These are phyloP conservation scores for Melikaiella ostensackeni DNA, from an alignment of 2,888 invertebrate species.

Conservation along the genomic window DNA sequence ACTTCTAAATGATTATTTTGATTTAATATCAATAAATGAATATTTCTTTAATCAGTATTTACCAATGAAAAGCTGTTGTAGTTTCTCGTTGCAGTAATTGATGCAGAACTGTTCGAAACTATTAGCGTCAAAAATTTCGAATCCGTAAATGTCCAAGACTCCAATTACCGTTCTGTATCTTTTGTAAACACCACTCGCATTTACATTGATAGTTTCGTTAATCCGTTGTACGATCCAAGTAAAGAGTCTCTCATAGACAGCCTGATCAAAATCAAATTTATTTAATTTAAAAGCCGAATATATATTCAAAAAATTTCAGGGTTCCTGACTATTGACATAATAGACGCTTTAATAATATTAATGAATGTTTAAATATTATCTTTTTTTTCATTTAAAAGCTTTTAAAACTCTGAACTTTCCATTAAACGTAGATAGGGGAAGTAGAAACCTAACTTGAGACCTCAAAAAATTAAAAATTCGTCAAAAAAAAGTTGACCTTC, in stretches of 20 bases:
- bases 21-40: not conserved
- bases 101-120: constrained; percentile 99
- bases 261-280: constrained; percentile 76
- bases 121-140: constrained; percentile 98
- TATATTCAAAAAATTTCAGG: too few species aligned
- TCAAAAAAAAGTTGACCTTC: constrained; percentile 80
- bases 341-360: constrained; percentile 52
- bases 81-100: constrained; percentile 99
- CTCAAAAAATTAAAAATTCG: not conserved
- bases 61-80: constrained; percentile 98
- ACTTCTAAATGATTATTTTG: not conserved
- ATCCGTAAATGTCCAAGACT: constrained; percentile 98
- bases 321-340: too few species aligned
- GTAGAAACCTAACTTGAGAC: not conserved
- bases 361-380: not conserved
- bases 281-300: too few species aligned
- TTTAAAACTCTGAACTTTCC: not conserved
- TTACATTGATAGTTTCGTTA: constrained; percentile 93
- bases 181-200: constrained; percentile 77
- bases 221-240: constrained; percentile 95
- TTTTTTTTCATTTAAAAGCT: not conserved
- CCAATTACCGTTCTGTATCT: constrained; percentile 91
- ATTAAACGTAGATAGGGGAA: not conserved
- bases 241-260: constrained; percentile 96
- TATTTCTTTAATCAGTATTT: constrained; percentile 61